Evolutionary conservation across 2,888 invertebrate genomes (phyloP), one percentile per base, ranked within the genome.

Genomic region (Hydroisotoma schaefferi): DNA sequence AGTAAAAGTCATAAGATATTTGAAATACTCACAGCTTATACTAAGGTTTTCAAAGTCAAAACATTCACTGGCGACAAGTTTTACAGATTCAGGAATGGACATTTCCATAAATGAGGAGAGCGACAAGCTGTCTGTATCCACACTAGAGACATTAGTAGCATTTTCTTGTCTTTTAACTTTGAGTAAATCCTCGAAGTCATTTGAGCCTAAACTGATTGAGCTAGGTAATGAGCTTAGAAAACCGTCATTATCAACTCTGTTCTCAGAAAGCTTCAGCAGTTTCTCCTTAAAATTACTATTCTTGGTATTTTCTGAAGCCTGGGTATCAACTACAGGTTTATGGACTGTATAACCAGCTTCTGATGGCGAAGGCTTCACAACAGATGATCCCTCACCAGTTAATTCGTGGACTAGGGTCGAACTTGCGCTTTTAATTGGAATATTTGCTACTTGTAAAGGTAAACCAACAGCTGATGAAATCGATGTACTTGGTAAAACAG

Each of bases 41-140:
- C 66, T 62, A 8, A 68, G 52, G 52, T 55, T 62, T 22, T 68
- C 68, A n/a, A 70, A 43, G 2, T 63, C 65, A 12, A 63, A 43
- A 44, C 60, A 63, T 29, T 64, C 71, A 28, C 40, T 61, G 1
- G 71, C 69, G 22, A 61, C 67, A 23, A 66, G 57, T 25, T 64
- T 52, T 1, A 67, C 68, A 2, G 72, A 72, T 48, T 72, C 72
- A 3, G 72, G 72, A 8, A 72, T 44, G 3, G 72, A 71, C 33
- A 72, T 66, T 47, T 72, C 72, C 69, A 72, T 69, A 56, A 72
- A 72, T 1, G 72, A 71, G 2, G 71, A 71, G 33, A 72, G 38
- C 8, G 69, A 70, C 23, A 72, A 57, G 40, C 61, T 68, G 44
- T 67, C 68, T 10, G 69, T 67, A 28, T 40, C 55, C 5, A 57